Percentiles rank a stretch among this genome's conserved stretches.
Evolutionary conservation across 2,113 vertebrate genomes (phyloP).

Genomic region (Galemys pyrenaicus): DNA sequence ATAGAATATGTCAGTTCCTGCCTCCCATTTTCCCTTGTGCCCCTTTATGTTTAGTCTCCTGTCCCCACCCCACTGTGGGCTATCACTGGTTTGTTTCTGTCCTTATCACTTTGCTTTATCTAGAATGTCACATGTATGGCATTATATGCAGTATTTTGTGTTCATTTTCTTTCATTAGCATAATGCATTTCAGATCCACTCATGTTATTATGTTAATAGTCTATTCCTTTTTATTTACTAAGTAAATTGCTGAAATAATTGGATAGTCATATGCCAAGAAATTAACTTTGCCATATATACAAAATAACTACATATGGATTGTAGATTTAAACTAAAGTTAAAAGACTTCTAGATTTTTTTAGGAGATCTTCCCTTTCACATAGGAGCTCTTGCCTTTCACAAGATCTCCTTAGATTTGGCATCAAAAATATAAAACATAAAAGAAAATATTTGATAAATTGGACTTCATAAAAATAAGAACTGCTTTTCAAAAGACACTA

Average conservation of each 20-base stretch:
- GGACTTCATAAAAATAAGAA: constrained; percentile 61
- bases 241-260: neutral
- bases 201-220: accelerated
- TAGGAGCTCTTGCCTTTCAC: constrained; percentile 12
- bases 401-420: constrained; percentile 41
- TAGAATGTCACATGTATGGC: neutral
- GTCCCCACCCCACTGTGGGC: neutral
- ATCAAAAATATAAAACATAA: constrained; percentile 11
- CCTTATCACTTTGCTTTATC: neutral
- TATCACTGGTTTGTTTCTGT: neutral
- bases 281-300: neutral
- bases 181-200: neutral
- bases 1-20: neutral
- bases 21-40: neutral
- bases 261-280: neutral
- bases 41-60: neutral
- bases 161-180: neutral
- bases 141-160: neutral
- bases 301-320: constrained; percentile 8
- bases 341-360: neutral
- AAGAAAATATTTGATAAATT: constrained; percentile 39
- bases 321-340: neutral
- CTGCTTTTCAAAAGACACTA: constrained; percentile 49
- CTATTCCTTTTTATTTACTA: neutral
- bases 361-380: constrained; percentile 26